A percentile compares a stretch with the other conserved stretches of the same genome.
phyloP scores from a whole-genome alignment of 2,113 vertebrate genomes.

The Nasalis larvatus region DNA sequence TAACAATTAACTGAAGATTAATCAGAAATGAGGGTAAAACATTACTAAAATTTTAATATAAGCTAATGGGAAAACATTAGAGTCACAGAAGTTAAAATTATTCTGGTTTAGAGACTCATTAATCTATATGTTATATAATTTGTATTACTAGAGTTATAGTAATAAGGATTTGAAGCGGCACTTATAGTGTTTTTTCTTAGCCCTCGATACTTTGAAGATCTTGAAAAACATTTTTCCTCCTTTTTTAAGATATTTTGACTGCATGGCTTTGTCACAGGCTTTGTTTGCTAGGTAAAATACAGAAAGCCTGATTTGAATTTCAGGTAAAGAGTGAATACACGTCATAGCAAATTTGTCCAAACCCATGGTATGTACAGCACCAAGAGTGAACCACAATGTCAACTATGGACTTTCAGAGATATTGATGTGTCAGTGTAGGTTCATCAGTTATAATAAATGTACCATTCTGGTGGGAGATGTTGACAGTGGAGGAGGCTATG shows the following conservation, averaged over 20 bases:
- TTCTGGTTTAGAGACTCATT: not conserved
- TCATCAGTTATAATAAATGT: not conserved
- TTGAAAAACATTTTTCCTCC: not conserved
- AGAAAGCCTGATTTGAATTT: not conserved
- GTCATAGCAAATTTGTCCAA: not conserved
- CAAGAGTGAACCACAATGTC: not conserved
- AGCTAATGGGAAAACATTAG: not conserved
- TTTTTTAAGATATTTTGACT: not conserved
- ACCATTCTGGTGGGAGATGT: not conserved
- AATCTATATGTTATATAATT: not conserved
- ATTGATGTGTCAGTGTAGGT: too few species aligned
- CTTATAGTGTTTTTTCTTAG: not conserved
- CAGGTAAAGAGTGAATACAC: not conserved
- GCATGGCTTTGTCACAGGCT: not conserved
- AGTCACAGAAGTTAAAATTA: not conserved
- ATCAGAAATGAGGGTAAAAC: constrained; percentile 28
- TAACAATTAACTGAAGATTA: constrained; percentile 39
- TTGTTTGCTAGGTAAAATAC: not conserved
- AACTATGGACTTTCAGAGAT: not conserved
- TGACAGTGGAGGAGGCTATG: not conserved
- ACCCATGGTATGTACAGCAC: not conserved
- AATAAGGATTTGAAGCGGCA: not conserved
- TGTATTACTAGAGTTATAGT: not conserved
- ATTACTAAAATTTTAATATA: constrained; percentile 11
- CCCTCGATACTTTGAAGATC: not conserved